These are phyloP conservation scores for Platysteira castanea DNA, from an alignment of 2,113 vertebrate genomes.

Conservation along the genomic window DNA sequence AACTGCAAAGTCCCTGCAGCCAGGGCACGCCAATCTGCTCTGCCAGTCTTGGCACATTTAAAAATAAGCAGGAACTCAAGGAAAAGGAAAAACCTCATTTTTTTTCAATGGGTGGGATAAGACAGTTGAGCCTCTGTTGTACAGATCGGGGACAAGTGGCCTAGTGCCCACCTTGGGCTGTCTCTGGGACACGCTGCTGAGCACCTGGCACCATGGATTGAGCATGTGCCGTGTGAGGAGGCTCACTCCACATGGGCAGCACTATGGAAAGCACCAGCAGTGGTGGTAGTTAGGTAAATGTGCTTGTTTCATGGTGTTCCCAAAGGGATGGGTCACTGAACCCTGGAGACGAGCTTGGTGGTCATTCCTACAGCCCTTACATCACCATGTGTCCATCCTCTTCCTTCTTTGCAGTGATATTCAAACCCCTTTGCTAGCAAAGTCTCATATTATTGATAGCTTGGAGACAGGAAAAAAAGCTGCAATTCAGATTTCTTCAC, in stretches of 20 bases:
- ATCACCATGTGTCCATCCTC: rapidly evolving
- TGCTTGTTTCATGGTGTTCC: not conserved
- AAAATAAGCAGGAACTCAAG: not conserved
- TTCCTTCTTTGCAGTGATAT: not conserved
- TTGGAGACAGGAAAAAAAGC: not conserved
- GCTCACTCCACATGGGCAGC: not conserved
- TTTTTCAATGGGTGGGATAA: not conserved
- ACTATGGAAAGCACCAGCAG: not conserved
- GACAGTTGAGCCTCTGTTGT: not conserved
- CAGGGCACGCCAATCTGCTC: not conserved
- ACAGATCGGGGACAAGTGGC: not conserved
- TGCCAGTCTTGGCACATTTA: not conserved
- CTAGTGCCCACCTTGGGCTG: not conserved
- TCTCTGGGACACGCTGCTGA: not conserved
- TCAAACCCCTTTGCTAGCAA: not conserved
- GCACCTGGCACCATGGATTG: rapidly evolving
- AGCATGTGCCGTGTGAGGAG: rapidly evolving
- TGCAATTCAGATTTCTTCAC: not conserved
- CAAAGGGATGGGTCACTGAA: not conserved
- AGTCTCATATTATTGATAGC: not conserved
- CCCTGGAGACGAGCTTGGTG: not conserved
- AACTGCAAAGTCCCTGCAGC: not conserved
- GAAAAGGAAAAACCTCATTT: not conserved
- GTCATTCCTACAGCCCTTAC: not conserved
- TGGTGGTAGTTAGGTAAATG: not conserved